phyloP scores from a whole-genome alignment of 2,797 vertebrate genomes.

The Limnodromus scolopaceus region DNA sequence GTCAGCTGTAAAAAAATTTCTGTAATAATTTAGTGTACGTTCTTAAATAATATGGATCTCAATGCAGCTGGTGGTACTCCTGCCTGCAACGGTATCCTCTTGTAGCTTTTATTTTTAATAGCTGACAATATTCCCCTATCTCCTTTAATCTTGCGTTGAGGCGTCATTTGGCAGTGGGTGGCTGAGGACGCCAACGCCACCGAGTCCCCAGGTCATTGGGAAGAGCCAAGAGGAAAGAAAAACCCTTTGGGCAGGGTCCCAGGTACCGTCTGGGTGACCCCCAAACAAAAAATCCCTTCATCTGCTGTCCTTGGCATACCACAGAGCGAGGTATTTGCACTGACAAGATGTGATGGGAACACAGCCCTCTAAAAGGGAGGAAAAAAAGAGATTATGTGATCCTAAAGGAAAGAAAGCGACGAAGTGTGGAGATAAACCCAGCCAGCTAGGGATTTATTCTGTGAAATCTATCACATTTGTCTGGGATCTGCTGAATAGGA shows the following conservation, averaged over 20 bases:
- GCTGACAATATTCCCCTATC: background rate
- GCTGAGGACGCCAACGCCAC: accelerated
- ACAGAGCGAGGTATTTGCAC: accelerated
- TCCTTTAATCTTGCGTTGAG: background rate
- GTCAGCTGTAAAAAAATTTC: background rate
- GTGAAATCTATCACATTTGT: background rate
- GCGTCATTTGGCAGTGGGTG: background rate
- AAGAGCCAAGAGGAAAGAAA: background rate
- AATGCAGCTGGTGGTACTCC: background rate
- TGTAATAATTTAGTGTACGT: background rate
- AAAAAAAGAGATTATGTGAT: background rate
- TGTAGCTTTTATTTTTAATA: background rate
- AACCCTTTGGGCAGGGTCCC: background rate
- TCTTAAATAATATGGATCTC: background rate
- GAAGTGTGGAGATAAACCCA: background rate
- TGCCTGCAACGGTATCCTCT: background rate
- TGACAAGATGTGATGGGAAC: accelerated
- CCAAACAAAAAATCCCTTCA: accelerated
- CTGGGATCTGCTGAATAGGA: background rate
- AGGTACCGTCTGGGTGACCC: accelerated
- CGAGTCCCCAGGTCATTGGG: background rate
- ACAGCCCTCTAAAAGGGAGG: accelerated
- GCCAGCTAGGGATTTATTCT: slow-evolving; percentile 11
- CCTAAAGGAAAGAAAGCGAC: background rate
- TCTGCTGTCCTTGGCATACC: accelerated